A percentile compares a stretch with the other conserved stretches of the same genome.
phyloP scores from a whole-genome alignment of 1,140 invertebrate genomes.

The Pissodes strobi region DNA sequence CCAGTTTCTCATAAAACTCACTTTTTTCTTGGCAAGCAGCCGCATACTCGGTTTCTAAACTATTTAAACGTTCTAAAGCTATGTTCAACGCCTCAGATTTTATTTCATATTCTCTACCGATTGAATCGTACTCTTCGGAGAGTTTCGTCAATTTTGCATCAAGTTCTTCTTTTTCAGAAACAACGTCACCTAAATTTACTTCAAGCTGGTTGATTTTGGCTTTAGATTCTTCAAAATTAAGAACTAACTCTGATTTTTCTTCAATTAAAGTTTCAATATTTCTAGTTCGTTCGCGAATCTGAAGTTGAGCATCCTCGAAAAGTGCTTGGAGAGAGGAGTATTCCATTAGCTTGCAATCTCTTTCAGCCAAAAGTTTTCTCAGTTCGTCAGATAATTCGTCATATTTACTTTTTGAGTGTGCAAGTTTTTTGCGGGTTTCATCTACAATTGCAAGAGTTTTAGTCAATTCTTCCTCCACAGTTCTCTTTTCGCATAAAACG shows the following conservation, averaged over 20 bases:
- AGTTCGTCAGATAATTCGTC: not conserved
- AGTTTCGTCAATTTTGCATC: too few species aligned
- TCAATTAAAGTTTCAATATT: too few species aligned
- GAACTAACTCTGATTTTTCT: too few species aligned
- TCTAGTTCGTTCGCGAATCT: too few species aligned
- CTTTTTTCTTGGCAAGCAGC: not conserved
- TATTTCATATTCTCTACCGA: not conserved
- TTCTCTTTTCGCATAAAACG: slow-evolving; percentile 6
- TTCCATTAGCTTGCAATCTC: not conserved
- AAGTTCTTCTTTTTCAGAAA: too few species aligned
- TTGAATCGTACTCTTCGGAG: not conserved
- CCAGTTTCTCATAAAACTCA: not conserved
- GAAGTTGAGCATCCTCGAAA: too few species aligned
- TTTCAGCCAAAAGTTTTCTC: slow-evolving; percentile 2
- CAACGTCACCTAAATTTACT: too few species aligned
- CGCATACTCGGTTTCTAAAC: not conserved
- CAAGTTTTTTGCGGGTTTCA: slow-evolving; percentile 8
- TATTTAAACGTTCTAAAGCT: not conserved
- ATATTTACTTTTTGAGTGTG: slow-evolving; percentile 2
- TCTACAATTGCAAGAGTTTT: not conserved
- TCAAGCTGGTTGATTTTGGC: too few species aligned
- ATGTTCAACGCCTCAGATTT: not conserved
- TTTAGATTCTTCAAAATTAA: too few species aligned
- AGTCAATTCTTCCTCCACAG: not conserved
- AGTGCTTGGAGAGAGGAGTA: not conserved